Evolutionary conservation across 2,113 vertebrate genomes (phyloP).

Genomic region (Ailuropoda melanoleuca): DNA sequence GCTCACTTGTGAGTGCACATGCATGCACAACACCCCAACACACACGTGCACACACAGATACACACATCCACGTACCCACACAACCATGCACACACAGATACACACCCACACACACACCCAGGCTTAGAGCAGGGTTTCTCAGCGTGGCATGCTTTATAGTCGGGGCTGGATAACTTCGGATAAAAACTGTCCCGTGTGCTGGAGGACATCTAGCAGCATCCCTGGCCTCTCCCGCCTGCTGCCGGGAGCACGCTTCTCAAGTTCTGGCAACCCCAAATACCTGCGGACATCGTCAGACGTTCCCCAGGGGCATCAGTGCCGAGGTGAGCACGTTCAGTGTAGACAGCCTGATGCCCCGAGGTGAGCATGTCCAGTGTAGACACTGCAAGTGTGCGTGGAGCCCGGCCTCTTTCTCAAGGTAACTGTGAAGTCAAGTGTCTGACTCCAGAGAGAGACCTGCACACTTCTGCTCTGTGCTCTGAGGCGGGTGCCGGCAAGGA

Average conservation of each 20-base stretch:
- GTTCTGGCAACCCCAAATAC: not conserved
- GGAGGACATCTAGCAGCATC: no score
- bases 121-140: not conserved
- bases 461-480: not conserved
- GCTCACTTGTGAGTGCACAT: not conserved
- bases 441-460: not conserved
- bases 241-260: not conserved
- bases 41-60: not conserved
- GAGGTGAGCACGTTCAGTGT: not conserved
- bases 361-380: no score
- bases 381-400: accelerated
- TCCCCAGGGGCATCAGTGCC: accelerated
- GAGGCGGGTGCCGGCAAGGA: accelerated
- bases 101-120: not conserved
- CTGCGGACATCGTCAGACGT: not conserved
- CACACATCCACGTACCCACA: not conserved
- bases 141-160: not conserved
- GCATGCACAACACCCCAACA: not conserved
- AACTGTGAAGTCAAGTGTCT: not conserved
- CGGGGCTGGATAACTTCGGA: not conserved
- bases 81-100: not conserved
- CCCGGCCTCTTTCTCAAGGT: not conserved
- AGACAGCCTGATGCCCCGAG: not conserved
- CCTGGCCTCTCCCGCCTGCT: not conserved
- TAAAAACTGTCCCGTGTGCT: not conserved